Evolutionary conservation across 2,888 invertebrate species (phyloP).

Genomic region (Drosophila emarginata): DNA sequence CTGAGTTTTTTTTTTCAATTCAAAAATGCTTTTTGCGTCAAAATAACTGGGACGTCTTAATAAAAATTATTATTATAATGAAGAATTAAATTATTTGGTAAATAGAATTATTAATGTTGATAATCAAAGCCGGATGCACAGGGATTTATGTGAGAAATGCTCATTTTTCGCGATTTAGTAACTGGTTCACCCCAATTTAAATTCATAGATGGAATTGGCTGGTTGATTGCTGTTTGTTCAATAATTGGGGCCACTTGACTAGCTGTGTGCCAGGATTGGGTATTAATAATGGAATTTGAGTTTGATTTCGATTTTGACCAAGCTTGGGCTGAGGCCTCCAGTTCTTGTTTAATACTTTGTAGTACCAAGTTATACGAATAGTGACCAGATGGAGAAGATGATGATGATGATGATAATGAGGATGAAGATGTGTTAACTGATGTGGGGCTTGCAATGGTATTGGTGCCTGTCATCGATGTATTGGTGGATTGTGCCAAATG

Average conservation of each 20-base stretch:
- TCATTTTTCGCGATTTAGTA: slow-evolving; percentile 58
- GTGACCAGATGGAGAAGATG: slow-evolving; percentile 39
- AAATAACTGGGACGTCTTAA: slow-evolving; percentile 26
- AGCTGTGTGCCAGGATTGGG: slow-evolving; percentile 29
- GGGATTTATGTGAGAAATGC: slow-evolving; percentile 58
- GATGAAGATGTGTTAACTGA: not conserved
- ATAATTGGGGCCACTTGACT: slow-evolving; percentile 18
- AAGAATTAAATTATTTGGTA: no score
- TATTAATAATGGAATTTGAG: slow-evolving; percentile 16
- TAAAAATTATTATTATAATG: not conserved
- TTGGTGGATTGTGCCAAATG: slow-evolving; percentile 56
- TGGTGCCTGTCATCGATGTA: slow-evolving; percentile 19
- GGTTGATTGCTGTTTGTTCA: slow-evolving; percentile 23
- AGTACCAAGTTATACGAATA: slow-evolving; percentile 64
- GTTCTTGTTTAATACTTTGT: slow-evolving; percentile 67
- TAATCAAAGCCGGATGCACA: slow-evolving; percentile 49
- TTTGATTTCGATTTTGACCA: slow-evolving; percentile 58
- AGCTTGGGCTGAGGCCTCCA: slow-evolving; percentile 68
- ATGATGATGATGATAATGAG: not conserved
- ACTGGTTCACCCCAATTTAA: slow-evolving; percentile 68
- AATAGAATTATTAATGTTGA: slow-evolving; percentile 33
- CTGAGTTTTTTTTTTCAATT: not conserved
- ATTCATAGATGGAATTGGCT: slow-evolving; percentile 56
- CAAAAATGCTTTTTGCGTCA: slow-evolving; percentile 54
- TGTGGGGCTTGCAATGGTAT: slow-evolving; percentile 14